A percentile compares a stretch with the other conserved stretches of the same genome.
These are phyloP conservation scores for Micrasema longulum DNA, from an alignment of 1,140 invertebrate species.

Conservation along the genomic window DNA sequence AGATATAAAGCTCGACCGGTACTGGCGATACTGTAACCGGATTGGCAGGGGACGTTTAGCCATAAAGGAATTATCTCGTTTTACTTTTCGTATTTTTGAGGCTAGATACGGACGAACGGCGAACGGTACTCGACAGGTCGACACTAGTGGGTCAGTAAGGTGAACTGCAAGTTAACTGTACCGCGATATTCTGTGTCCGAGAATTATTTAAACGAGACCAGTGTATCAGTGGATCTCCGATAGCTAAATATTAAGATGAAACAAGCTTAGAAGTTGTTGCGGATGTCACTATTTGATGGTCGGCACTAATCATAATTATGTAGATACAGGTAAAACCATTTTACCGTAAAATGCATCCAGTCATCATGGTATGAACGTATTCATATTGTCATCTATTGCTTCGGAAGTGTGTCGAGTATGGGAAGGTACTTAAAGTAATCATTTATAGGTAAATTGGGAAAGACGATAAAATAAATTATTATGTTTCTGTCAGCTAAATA, in stretches of 20 bases:
- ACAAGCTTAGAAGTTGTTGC: constrained; percentile 28
- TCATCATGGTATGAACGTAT: too few species aligned
- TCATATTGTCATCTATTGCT: too few species aligned
- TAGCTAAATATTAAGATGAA: background rate
- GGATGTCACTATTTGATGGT: constrained; percentile 17
- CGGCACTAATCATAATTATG: background rate
- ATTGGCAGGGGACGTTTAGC: constrained; percentile 40
- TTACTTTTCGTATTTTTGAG: constrained; percentile 45
- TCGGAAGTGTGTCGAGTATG: too few species aligned
- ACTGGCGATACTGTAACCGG: constrained; percentile 40
- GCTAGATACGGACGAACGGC: constrained; percentile 34
- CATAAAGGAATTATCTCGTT: constrained; percentile 38
- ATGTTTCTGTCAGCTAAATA: too few species aligned
- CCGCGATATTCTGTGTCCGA: constrained; percentile 2
- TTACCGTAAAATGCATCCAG: too few species aligned
- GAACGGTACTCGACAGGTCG: constrained; percentile 46
- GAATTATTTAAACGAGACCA: background rate
- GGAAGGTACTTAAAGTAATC: too few species aligned
- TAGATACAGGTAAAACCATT: too few species aligned
- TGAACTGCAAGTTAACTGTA: constrained; percentile 35
- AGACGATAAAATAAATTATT: too few species aligned
- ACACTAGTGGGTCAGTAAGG: constrained; percentile 7
- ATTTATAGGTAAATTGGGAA: too few species aligned
- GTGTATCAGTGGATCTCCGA: background rate
- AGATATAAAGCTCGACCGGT: constrained; percentile 19